Evolutionary conservation across 2,797 vertebrate species (phyloP).

Genomic region (Taeniopygia guttata): DNA sequence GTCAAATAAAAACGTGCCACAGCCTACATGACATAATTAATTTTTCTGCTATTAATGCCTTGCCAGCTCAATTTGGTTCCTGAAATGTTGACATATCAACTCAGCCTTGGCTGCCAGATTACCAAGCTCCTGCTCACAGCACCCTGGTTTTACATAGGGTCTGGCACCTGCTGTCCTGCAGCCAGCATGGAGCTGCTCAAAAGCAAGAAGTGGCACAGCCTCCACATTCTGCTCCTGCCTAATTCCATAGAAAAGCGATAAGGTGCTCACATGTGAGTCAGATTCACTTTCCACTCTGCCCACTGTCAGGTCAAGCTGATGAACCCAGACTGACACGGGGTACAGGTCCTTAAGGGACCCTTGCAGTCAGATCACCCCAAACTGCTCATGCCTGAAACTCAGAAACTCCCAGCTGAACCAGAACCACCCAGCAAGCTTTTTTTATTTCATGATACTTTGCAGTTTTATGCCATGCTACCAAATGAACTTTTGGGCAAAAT

Average conservation of each 20-base stretch:
- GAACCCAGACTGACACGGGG: not conserved
- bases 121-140: not conserved
- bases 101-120: not conserved
- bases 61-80: not conserved
- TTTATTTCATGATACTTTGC: not conserved
- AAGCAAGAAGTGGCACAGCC: not conserved
- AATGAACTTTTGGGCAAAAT: not conserved
- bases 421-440: not conserved
- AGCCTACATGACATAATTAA: not conserved
- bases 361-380: not conserved
- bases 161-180: not conserved
- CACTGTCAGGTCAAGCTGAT: not conserved
- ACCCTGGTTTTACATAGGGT: fast-evolving
- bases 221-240: not conserved
- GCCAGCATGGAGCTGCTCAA: not conserved
- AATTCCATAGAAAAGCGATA: not conserved
- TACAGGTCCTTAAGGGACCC: not conserved
- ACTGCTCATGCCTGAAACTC: not conserved
- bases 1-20: not conserved
- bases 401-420: not conserved
- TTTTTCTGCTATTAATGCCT: not conserved
- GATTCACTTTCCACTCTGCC: not conserved
- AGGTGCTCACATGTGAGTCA: not conserved
- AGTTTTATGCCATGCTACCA: not conserved
- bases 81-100: not conserved